phyloP scores from a whole-genome alignment of 2,888 invertebrate species.

The Eurytoma californica region DNA sequence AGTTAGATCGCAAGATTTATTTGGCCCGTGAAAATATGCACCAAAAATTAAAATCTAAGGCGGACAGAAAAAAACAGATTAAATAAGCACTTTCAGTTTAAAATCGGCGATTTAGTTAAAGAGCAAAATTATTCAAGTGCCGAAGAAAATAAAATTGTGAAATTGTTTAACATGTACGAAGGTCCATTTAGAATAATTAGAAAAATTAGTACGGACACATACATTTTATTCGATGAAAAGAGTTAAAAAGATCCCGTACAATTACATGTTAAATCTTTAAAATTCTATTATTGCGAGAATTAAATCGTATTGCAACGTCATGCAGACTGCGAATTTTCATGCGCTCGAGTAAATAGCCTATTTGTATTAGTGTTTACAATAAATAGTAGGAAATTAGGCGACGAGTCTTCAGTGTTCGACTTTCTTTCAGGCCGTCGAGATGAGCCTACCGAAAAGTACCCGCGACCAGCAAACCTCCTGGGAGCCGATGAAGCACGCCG shows the following conservation, averaged over 20 bases:
- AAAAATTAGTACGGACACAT: neutral
- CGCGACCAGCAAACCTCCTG: too few relatives aligned
- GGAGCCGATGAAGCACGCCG: too few relatives aligned
- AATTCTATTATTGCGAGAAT: too few relatives aligned
- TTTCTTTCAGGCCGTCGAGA: too few relatives aligned
- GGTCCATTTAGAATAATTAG: neutral
- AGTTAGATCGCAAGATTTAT: neutral
- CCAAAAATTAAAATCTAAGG: neutral
- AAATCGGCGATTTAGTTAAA: neutral
- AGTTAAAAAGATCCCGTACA: neutral
- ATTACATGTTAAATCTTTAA: neutral
- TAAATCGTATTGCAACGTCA: too few relatives aligned
- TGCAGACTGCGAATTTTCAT: too few relatives aligned
- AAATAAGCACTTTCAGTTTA: neutral
- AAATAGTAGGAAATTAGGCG: too few relatives aligned
- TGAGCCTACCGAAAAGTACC: too few relatives aligned
- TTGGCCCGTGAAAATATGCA: neutral
- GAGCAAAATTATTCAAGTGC: neutral
- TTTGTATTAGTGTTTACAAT: too few relatives aligned
- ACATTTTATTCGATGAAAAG: neutral
- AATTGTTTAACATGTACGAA: neutral
- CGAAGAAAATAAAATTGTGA: neutral
- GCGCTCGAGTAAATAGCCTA: too few relatives aligned
- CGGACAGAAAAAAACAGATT: neutral
- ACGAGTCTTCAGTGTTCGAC: too few relatives aligned